Percentiles rank a stretch among this genome's conserved stretches.
Conservation (phyloP, 2,888 invertebrate species). For the Noctua pronuba region DNA sequence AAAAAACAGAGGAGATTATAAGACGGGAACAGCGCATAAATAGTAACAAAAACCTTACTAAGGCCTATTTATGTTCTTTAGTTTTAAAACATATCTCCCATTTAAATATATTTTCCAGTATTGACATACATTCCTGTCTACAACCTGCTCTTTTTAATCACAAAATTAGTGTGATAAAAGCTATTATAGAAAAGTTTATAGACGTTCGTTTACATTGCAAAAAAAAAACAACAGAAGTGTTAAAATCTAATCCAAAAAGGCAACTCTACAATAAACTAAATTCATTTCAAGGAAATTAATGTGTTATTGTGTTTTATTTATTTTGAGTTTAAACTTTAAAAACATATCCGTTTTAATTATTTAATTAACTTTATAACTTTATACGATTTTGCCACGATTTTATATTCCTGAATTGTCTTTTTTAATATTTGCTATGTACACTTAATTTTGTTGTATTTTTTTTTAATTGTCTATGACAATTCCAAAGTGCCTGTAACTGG, state of each 20-base stretch:
- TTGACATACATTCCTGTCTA: background rate
- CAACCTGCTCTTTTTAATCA: background rate
- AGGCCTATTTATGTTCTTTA: background rate
- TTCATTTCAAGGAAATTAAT: no score
- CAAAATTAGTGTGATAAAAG: background rate
- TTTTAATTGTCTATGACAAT: no score
- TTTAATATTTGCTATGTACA: no score
- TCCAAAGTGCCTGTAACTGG: no score
- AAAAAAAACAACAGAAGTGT: background rate
- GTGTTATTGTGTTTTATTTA: no score
- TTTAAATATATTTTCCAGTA: background rate
- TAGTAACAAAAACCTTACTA: background rate
- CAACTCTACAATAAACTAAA: background rate
- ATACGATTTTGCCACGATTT: no score
- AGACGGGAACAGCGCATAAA: background rate
- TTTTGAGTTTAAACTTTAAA: no score
- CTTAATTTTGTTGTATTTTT: no score
- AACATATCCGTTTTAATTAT: no score
- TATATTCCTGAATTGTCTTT: no score
- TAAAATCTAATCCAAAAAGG: background rate
- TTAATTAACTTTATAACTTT: no score
- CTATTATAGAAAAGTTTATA: slow-evolving; percentile 1
- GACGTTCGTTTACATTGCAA: background rate
- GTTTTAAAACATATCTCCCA: background rate
- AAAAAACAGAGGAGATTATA: background rate